Evolutionary conservation across 2,888 invertebrate species (phyloP).

Genomic region (Chelonus formosanus): DNA sequence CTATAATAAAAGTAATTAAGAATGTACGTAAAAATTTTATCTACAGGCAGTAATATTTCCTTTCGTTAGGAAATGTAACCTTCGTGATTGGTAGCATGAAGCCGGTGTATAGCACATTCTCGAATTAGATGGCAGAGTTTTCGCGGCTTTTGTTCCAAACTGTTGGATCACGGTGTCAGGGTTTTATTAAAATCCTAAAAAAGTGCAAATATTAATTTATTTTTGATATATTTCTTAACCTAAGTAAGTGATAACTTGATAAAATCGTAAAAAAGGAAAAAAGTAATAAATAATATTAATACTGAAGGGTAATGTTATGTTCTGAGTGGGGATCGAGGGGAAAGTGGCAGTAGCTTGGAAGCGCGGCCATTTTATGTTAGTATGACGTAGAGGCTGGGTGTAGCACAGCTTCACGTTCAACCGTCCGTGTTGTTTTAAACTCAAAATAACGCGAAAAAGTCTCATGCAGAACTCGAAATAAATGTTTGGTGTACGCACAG

Average conservation of each 20-base stretch:
- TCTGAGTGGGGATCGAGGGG: slow-evolving; percentile 32
- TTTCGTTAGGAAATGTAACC: background rate
- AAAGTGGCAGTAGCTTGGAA: slow-evolving; percentile 36
- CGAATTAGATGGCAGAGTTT: slow-evolving; percentile 40
- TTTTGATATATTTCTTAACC: no score
- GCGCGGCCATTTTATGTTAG: slow-evolving; percentile 62
- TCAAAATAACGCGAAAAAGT: slow-evolving; percentile 46
- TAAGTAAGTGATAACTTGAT: no score
- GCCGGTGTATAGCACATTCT: slow-evolving; percentile 7
- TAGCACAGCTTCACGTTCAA: slow-evolving; percentile 56
- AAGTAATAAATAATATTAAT: slow-evolving; percentile 17
- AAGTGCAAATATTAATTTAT: no score
- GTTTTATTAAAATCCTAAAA: slow-evolving; percentile 38
- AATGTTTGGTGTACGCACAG: slow-evolving; percentile 48
- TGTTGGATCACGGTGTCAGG: slow-evolving; percentile 47
- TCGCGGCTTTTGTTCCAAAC: slow-evolving; percentile 55
- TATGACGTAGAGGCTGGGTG: slow-evolving; percentile 63
- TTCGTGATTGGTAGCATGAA: background rate
- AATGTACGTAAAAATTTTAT: no score
- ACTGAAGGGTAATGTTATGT: slow-evolving; percentile 18
- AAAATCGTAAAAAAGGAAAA: no score
- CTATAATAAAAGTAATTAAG: no score
- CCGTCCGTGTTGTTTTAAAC: slow-evolving; percentile 48
- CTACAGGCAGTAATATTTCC: background rate
- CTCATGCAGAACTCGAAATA: slow-evolving; percentile 50